phyloP scores from a whole-genome alignment of 2,113 vertebrate genomes.

The Tursiops truncatus region DNA sequence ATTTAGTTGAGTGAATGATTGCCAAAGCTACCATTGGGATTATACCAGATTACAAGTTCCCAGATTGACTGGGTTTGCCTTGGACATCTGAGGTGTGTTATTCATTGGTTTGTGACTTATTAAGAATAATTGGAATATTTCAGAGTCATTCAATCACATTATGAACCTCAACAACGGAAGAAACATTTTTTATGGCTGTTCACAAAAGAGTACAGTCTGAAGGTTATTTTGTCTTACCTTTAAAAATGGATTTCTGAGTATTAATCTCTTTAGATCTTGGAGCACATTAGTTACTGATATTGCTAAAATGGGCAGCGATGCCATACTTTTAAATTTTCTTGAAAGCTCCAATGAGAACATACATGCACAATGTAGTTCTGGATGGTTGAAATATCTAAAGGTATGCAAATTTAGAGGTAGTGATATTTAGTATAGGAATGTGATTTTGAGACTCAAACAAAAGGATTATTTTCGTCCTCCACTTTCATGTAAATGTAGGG shows the following conservation, averaged over 20 bases:
- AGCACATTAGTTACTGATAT: background rate
- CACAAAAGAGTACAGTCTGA: background rate
- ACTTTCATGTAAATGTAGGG: background rate
- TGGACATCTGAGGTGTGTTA: background rate
- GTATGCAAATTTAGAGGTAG: background rate
- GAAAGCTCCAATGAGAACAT: background rate
- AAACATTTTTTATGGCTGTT: background rate
- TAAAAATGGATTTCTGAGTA: background rate
- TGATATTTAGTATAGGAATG: background rate
- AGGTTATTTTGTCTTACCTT: background rate
- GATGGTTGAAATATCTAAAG: background rate
- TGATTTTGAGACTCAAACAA: background rate
- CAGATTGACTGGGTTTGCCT: background rate
- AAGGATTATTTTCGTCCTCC: background rate
- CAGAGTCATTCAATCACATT: conserved; percentile 5
- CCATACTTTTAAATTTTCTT: background rate
- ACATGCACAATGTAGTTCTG: background rate
- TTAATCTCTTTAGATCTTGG: background rate
- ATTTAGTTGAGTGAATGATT: background rate
- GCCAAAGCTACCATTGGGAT: background rate
- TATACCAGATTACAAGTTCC: background rate
- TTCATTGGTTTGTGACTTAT: background rate
- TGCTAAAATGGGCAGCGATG: background rate
- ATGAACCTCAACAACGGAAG: background rate
- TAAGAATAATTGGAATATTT: background rate